Evolutionary conservation across 2,113 vertebrate species (phyloP), one percentile per base, ranked within the genome.

Genomic region (Heterotilapia buettikoferi): DNA sequence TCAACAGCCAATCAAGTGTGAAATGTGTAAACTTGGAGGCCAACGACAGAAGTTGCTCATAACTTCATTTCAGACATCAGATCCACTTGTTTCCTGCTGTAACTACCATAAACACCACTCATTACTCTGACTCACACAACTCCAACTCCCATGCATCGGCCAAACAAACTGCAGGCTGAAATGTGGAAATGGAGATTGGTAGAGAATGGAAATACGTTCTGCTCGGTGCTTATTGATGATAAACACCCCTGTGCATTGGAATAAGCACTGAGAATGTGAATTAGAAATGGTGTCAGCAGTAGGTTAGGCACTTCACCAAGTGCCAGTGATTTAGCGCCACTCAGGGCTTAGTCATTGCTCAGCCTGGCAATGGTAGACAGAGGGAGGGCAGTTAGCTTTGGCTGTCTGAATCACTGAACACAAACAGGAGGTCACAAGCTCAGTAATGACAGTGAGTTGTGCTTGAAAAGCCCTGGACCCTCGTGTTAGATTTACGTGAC

Each of bases 161-260:
- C 53, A 21, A 26, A 81, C 45, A 19, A 79, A 90, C 80, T 47
- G 59, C 73, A 82, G 68, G 82, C 83, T 90, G 84, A 92, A 80
- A 87, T 63, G 92, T 86, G 87, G 86, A 86, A 84, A 89, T 33
- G 89, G 84, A 84, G 86, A 94, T 90, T 85, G 92, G 89, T 76
- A 1, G 82, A 89, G 83, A 91, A 82, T 45, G 84, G 73, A 88
- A 88, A 91, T 40, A 10, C 6, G 5, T 81, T 80, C 31, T 43
- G 90, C 87, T 83, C 13, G 2, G 78, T 16, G 66, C 80, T 92
- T 86, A 89, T 71, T 87, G 89, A 80, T 89, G 88, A 92, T 86
- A 91, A 93, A 93, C 86, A 81, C 71, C 3, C 33, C 84, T 63
- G 85, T 31, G 53, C 57, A 84, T 85, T 81, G 84, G 78, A 89